These are phyloP conservation scores for Hemitrygon akajei DNA, from an alignment of 2,797 vertebrate genomes.

Conservation along the genomic window DNA sequence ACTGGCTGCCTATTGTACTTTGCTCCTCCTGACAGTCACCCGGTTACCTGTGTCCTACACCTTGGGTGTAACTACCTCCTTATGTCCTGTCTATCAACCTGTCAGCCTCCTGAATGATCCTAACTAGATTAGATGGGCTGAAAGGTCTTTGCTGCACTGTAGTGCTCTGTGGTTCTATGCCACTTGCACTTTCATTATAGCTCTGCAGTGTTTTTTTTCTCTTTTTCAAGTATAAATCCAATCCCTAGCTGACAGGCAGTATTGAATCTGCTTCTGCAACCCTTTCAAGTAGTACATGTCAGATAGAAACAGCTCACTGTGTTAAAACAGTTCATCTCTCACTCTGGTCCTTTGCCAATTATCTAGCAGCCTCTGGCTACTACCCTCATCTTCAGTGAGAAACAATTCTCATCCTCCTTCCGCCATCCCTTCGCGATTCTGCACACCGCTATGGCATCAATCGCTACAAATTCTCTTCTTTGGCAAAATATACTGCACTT, in stretches of 20 bases:
- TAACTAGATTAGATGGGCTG: too few relatives aligned
- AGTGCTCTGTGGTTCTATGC: too few relatives aligned
- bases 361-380: background rate
- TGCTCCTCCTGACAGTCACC: too few relatives aligned
- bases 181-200: background rate
- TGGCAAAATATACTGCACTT: too few relatives aligned
- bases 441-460: background rate
- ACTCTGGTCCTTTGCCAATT: background rate
- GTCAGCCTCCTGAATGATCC: too few relatives aligned
- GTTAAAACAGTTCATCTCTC: background rate
- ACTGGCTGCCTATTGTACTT: too few relatives aligned
- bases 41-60: too few relatives aligned
- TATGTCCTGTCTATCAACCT: too few relatives aligned
- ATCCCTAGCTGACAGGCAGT: background rate
- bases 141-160: too few relatives aligned
- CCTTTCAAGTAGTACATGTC: background rate
- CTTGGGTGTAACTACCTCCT: too few relatives aligned
- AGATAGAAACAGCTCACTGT: background rate
- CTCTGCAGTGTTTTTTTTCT: background rate
- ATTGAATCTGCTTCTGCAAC: background rate
- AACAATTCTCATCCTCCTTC: background rate
- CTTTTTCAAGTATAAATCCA: background rate
- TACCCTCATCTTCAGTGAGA: background rate
- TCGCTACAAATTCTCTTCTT: too few relatives aligned
- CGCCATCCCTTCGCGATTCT: background rate